Evolutionary conservation across 2,113 vertebrate species (phyloP).

Genomic region (Halcyon senegalensis): DNA sequence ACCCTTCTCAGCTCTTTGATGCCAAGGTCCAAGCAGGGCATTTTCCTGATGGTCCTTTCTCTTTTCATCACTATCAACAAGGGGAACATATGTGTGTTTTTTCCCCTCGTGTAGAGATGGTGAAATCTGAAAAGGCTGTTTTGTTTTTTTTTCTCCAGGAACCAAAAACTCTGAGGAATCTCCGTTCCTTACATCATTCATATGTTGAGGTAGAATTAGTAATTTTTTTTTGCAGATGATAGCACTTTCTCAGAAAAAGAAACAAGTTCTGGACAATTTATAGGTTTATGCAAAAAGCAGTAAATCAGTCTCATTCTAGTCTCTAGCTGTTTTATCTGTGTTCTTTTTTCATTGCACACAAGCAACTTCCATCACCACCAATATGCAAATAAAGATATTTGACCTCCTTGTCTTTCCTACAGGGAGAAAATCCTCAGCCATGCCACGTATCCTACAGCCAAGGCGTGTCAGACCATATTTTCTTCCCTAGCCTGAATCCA

Average conservation of each 20-base stretch:
- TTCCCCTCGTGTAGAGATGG: rapidly evolving
- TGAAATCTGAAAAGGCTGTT: neutral
- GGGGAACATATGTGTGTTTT: neutral
- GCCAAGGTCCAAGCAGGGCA: neutral
- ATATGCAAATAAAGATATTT: neutral
- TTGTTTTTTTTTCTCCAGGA: neutral
- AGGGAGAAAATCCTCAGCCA: neutral
- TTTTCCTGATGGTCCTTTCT: neutral
- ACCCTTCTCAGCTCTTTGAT: neutral
- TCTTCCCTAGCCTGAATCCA: neutral
- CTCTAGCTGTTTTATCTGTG: neutral
- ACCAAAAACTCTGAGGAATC: neutral
- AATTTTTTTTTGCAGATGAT: neutral
- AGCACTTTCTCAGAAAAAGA: neutral
- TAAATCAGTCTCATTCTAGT: neutral
- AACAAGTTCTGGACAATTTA: neutral
- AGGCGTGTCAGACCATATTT: neutral
- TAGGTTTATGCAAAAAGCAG: neutral
- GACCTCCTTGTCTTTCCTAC: neutral
- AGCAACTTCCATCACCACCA: neutral
- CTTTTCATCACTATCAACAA: neutral
- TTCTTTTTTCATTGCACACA: neutral
- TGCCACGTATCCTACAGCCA: neutral
- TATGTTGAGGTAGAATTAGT: neutral
- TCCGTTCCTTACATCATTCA: neutral